phyloP scores from a whole-genome alignment of 2,888 invertebrate genomes.

The Drosophila kokeensis region DNA sequence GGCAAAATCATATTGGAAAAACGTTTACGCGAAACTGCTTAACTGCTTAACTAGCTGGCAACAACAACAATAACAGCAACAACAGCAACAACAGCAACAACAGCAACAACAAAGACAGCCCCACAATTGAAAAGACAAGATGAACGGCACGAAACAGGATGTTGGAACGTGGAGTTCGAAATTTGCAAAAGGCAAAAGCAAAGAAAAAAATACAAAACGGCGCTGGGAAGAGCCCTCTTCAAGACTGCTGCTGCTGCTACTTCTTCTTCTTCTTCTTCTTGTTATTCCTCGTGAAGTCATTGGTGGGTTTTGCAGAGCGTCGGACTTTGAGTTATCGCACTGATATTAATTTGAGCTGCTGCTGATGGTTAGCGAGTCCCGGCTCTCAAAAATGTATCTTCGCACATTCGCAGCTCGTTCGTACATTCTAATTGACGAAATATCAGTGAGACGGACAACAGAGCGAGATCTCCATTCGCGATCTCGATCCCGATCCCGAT shows the following conservation, averaged over 20 bases:
- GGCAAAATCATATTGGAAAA: conserved; percentile 73
- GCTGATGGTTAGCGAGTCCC: conserved; percentile 67
- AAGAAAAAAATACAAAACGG: conserved; percentile 31
- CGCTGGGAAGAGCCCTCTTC: conserved; percentile 39
- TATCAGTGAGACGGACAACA: conserved; percentile 63
- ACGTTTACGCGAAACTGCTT: conserved; percentile 80
- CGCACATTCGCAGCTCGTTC: conserved; percentile 77
- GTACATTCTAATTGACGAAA: conserved; percentile 77
- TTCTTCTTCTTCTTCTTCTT: not conserved
- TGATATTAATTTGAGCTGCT: conserved; percentile 80
- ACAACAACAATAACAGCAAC: conserved; percentile 55
- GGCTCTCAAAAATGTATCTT: conserved; percentile 71
- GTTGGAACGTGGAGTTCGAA: conserved; percentile 76
- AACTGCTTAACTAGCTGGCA: conserved; percentile 80
- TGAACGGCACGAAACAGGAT: conserved; percentile 79
- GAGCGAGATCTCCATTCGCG: conserved; percentile 31
- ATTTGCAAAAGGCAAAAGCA: conserved; percentile 64
- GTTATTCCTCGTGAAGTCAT: conserved; percentile 8
- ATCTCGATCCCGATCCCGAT: conserved; percentile 32
- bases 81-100: conserved; percentile 21
- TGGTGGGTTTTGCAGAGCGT: conserved; percentile 6
- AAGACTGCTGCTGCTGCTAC: conserved; percentile 15
- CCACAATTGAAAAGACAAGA: conserved; percentile 79
- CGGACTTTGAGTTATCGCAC: conserved; percentile 77
- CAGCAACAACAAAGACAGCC: conserved; percentile 44